phyloP scores from a whole-genome alignment of 2,888 invertebrate species.

The Piscicola geometra region DNA sequence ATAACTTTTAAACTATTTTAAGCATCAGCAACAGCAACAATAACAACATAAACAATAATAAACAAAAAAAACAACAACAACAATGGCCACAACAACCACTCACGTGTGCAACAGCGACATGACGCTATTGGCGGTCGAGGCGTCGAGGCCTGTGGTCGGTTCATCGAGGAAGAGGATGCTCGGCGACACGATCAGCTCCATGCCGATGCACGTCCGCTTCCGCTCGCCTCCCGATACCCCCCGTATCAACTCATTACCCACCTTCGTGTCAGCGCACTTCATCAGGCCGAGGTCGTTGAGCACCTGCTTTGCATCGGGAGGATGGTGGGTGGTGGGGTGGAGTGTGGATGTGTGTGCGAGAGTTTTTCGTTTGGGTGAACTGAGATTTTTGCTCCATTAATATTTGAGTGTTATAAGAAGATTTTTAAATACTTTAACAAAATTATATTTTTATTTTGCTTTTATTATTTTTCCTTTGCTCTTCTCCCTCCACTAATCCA shows the following conservation, averaged over 20 bases:
- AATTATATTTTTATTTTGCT: too few relatives aligned
- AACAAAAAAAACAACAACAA: too few relatives aligned
- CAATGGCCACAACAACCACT: not conserved
- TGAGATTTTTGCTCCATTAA: too few relatives aligned
- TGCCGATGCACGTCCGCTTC: constrained; percentile 48
- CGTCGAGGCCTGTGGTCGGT: constrained; percentile 56
- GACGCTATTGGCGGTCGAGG: constrained; percentile 54
- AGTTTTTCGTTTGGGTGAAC: too few relatives aligned
- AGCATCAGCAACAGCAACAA: too few relatives aligned
- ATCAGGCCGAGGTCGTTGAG: constrained; percentile 52
- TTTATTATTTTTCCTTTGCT: too few relatives aligned
- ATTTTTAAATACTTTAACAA: too few relatives aligned
- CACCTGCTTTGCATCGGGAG: constrained; percentile 48
- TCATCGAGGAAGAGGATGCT: constrained; percentile 55
- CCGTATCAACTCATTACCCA: constrained; percentile 53
- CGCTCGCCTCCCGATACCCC: constrained; percentile 56
- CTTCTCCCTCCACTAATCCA: too few relatives aligned
- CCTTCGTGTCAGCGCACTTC: constrained; percentile 52
- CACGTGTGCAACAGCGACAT: constrained; percentile 50
- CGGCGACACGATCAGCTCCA: constrained; percentile 55
- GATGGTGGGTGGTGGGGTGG: too few relatives aligned
- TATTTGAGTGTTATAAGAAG: too few relatives aligned
- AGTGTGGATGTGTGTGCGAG: not conserved
- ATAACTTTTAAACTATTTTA: too few relatives aligned
- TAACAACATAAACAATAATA: too few relatives aligned